Evolutionary conservation across 2,797 vertebrate genomes (phyloP), one percentile per base, ranked within the genome.

Genomic region (Amphiprion clarkii): DNA sequence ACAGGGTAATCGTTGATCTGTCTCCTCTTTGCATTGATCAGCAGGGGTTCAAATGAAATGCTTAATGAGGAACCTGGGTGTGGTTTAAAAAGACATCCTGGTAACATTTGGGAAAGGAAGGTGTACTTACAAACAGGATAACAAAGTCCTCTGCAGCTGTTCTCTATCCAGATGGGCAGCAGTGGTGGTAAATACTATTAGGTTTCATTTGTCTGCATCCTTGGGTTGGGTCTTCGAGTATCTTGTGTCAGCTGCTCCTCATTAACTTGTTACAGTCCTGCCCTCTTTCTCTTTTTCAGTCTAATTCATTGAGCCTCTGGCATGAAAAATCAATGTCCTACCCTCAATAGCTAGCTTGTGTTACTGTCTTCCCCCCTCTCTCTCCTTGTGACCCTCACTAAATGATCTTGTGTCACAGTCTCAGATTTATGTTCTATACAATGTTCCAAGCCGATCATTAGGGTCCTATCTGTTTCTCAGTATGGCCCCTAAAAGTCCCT

Each of bases 1-100:
- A 93, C 63, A 73, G 73, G 84, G 78, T 92, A 88, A 88, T 94
- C 60, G 51, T 62, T 80, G 78, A 89, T 88, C 78, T 78, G 73
- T 87, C 67, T 65, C 79, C 72, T 60, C 77, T 90, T 85, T 88
- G 61, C 66, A 23, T 61, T 25, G 72, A 80, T 82, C 89, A 82
- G 82, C 78, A 14, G 74, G 87, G 82, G 84, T 88, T 87, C 82
- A 79, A 82, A 78, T 78, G 70, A 73, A 87, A 85, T 76, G 48
- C 75, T 25, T 58, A 40, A 61, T 55, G 31, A 77, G 67, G 48
- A 77, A 19, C 40, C 33, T 53, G 86, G 88, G 85, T 81, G 89
- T 81, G 87, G 90, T 85, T 83, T 76, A 7, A 58, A 86, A 77
- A 82, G 74, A 86, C 74, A 84, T 86, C 83, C 83, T 87, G 73